Evolutionary conservation across 1,140 invertebrate genomes (phyloP).

Genomic region (Bombus ignitus): DNA sequence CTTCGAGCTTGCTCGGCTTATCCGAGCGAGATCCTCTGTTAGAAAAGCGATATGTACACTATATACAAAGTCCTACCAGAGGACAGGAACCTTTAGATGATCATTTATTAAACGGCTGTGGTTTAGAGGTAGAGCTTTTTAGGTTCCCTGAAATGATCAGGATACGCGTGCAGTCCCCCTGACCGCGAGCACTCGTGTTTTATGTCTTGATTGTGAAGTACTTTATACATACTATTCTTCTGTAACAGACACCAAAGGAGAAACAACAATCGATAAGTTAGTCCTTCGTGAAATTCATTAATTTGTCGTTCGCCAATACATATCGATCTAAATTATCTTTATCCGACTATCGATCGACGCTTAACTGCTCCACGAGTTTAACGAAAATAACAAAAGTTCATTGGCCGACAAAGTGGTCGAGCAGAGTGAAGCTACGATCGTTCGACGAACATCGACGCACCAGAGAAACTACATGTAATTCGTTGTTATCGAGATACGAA

Average conservation of each 20-base stretch:
- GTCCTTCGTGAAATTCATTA: rapidly evolving
- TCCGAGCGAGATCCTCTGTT: slow-evolving; percentile 47
- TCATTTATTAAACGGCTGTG: slow-evolving; percentile 49
- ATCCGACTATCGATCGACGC: not conserved
- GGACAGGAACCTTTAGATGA: slow-evolving; percentile 65
- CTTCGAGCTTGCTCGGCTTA: slow-evolving; percentile 26
- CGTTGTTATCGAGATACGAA: not conserved
- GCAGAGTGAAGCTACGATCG: not conserved
- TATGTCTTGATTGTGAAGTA: slow-evolving; percentile 74
- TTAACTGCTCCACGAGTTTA: not conserved
- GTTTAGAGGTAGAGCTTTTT: slow-evolving; percentile 62
- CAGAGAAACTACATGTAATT: not conserved
- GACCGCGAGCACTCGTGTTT: slow-evolving; percentile 79
- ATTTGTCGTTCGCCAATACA: not conserved
- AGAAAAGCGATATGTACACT: slow-evolving; percentile 76
- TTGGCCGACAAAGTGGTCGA: not conserved
- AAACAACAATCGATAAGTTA: not conserved
- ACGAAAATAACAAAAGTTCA: not conserved
- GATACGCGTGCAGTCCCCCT: slow-evolving; percentile 77
- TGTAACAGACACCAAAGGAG: slow-evolving; percentile 61
- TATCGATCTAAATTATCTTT: not conserved
- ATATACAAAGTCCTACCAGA: slow-evolving; percentile 76
- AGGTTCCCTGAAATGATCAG: slow-evolving; percentile 80
- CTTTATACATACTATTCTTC: slow-evolving; percentile 81
- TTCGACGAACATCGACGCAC: not conserved